Evolutionary conservation across 2,888 invertebrate species (phyloP).

Genomic region (Andrena flavipes): DNA sequence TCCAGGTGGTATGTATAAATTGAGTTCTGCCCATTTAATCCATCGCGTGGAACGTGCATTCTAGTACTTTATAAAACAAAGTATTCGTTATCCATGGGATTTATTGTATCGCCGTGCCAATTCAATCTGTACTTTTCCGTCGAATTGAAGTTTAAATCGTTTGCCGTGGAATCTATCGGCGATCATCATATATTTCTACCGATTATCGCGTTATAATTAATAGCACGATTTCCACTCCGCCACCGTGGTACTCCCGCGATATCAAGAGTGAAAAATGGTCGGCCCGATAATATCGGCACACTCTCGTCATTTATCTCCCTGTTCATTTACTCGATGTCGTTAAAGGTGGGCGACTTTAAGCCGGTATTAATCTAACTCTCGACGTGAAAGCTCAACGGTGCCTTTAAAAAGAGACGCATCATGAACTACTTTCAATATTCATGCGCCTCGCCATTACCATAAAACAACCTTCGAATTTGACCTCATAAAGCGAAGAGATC

Average conservation of each 20-base stretch:
- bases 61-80: background rate
- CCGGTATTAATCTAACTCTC: conserved; percentile 60
- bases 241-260: conserved; percentile 43
- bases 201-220: conserved; percentile 68
- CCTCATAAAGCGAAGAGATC: conserved; percentile 3
- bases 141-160: conserved; percentile 34
- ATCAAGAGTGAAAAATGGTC: conserved; percentile 69
- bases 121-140: conserved; percentile 24
- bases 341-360: conserved; percentile 62
- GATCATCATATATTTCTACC: conserved; percentile 59
- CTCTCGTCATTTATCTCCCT: conserved; percentile 67
- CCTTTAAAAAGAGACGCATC: conserved; percentile 25
- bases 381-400: background rate
- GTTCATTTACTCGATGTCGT: conserved; percentile 66
- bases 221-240: conserved; percentile 55
- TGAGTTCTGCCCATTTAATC: background rate
- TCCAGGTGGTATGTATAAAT: background rate
- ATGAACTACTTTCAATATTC: conserved; percentile 56
- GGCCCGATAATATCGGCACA: conserved; percentile 67
- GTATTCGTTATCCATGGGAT: background rate
- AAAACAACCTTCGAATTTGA: conserved; percentile 44
- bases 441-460: conserved; percentile 40
- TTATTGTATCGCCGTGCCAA: conserved; percentile 25
- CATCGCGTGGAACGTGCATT: background rate
- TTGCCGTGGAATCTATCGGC: conserved; percentile 33